These are phyloP conservation scores for Andricus quercusramuli DNA, from an alignment of 2,888 invertebrate species.

Conservation along the genomic window DNA sequence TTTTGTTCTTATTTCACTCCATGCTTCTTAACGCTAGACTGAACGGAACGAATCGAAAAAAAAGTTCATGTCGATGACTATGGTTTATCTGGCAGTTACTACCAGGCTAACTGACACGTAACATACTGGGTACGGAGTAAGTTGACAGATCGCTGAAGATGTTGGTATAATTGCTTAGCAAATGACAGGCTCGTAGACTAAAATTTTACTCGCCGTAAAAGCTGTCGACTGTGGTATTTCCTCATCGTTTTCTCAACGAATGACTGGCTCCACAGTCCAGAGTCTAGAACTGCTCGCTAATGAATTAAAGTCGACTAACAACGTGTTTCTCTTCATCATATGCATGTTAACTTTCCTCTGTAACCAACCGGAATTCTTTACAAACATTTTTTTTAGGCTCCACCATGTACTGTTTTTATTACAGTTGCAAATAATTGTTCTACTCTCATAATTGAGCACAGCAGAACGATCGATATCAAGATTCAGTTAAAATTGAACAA, in stretches of 20 bases:
- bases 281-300: neutral
- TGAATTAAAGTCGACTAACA: slow-evolving; percentile 40
- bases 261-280: neutral
- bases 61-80: slow-evolving; percentile 25
- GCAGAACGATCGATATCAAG: neutral
- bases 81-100: slow-evolving; percentile 4
- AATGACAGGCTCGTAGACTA: slow-evolving; percentile 39
- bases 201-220: slow-evolving; percentile 42
- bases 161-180: slow-evolving; percentile 49
- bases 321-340: slow-evolving; percentile 27
- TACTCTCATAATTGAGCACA: neutral
- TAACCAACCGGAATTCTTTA: neutral
- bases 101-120: slow-evolving; percentile 22
- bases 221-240: slow-evolving; percentile 42
- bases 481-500: too few species aligned
- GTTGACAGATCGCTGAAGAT: slow-evolving; percentile 25
- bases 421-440: neutral
- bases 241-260: slow-evolving; percentile 32
- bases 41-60: slow-evolving; percentile 40
- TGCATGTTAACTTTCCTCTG: slow-evolving; percentile 1
- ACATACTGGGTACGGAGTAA: slow-evolving; percentile 4
- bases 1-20: neutral
- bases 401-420: neutral
- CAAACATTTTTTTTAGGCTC: neutral
- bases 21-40: neutral